These are phyloP conservation scores for Pinna nobilis DNA, from an alignment of 1,140 invertebrate genomes.

Conservation along the genomic window DNA sequence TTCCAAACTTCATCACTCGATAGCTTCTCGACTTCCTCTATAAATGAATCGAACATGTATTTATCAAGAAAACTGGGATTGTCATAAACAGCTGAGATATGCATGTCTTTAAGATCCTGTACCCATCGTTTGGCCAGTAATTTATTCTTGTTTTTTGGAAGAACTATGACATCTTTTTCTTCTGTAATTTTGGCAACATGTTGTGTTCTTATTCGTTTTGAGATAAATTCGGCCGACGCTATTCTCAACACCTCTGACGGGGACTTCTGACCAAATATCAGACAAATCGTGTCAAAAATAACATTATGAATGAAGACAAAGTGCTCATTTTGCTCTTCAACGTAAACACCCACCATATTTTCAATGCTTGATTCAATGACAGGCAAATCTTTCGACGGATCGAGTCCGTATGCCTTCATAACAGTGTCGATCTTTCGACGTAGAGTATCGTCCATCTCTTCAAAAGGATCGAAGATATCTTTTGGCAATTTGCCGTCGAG, in stretches of 20 bases:
- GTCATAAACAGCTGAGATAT: constrained; percentile 16
- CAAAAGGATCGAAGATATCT: constrained; percentile 18
- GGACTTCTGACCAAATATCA: constrained; percentile 28
- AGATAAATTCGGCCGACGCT: constrained; percentile 25
- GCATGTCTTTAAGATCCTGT: constrained; percentile 11
- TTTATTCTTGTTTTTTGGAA: constrained; percentile 12
- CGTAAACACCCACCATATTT: constrained; percentile 29
- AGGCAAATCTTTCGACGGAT: background rate
- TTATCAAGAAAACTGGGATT: constrained; percentile 33
- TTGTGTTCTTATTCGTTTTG: constrained; percentile 11
- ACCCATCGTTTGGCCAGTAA: constrained; percentile 26
- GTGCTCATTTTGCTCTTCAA: constrained; percentile 23
- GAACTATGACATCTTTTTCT: constrained; percentile 9
- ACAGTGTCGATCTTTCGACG: constrained; percentile 5
- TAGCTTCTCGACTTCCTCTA: background rate
- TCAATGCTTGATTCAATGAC: constrained; percentile 6
- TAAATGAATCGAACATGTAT: background rate
- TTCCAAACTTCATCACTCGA: background rate
- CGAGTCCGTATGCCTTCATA: constrained; percentile 20
- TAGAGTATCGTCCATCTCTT: background rate
- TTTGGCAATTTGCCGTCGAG: constrained; percentile 19
- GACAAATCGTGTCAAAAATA: constrained; percentile 34
- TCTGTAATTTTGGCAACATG: background rate
- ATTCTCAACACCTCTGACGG: constrained; percentile 24
- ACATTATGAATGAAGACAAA: constrained; percentile 34